A percentile compares a stretch with the other conserved stretches of the same genome.
These are phyloP conservation scores for Drosophila suboccidentalis DNA, from an alignment of 2,888 invertebrate genomes.

Conservation along the genomic window DNA sequence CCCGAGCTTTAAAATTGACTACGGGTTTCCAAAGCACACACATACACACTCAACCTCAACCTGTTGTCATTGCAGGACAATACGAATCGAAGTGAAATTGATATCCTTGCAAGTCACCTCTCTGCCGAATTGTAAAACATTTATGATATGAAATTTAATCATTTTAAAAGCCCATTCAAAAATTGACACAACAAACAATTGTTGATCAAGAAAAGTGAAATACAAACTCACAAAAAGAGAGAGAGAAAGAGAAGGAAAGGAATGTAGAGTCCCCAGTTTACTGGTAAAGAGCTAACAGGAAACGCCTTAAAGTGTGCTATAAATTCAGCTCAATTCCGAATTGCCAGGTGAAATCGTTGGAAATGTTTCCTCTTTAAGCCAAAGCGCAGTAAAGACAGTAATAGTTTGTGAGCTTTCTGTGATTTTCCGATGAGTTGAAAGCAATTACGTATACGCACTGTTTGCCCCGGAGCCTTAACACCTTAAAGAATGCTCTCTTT, in stretches of 20 bases:
- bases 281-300: not conserved
- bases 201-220: conserved; percentile 33
- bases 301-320: not conserved
- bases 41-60: conserved; percentile 2
- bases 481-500: too few species aligned
- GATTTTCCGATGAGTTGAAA: conserved; percentile 2
- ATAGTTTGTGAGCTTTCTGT: not conserved
- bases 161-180: conserved; percentile 73
- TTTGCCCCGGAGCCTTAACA: too few species aligned
- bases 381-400: not conserved
- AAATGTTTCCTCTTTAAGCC: not conserved
- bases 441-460: conserved; percentile 9
- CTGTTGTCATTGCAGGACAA: conserved; percentile 41
- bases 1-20: conserved; percentile 36
- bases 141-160: conserved; percentile 75
- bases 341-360: not conserved
- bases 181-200: conserved; percentile 65
- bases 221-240: not conserved
- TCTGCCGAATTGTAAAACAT: conserved; percentile 36
- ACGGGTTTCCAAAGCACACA: not conserved
- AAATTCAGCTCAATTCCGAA: not conserved
- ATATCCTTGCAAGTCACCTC: conserved; percentile 37
- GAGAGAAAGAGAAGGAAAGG: not conserved
- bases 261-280: not conserved
- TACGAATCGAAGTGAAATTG: conserved; percentile 51